Evolutionary conservation across 2,113 vertebrate genomes (phyloP).

Genomic region (Xenotilapia flavipinnis): DNA sequence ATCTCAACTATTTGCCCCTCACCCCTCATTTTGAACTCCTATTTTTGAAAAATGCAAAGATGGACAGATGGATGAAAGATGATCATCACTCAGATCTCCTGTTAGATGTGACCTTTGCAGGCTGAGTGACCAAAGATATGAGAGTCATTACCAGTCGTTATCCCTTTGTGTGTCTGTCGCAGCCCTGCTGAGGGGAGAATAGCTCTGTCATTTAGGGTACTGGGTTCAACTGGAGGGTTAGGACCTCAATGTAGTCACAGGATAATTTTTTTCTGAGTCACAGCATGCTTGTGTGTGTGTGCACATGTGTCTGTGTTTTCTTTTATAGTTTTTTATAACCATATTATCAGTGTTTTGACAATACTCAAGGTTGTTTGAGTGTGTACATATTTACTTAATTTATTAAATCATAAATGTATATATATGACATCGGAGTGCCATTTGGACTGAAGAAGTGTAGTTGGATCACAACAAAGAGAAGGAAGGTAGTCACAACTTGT

Average conservation of each 20-base stretch:
- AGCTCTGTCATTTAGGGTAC: constrained; percentile 39
- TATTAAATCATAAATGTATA: background rate
- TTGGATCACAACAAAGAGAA: background rate
- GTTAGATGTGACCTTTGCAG: constrained; percentile 61
- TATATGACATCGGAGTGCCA: background rate
- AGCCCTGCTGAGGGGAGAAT: constrained; percentile 45
- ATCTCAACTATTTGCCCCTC: background rate
- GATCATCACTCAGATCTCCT: constrained; percentile 19
- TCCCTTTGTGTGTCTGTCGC: constrained; percentile 47
- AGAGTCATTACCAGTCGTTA: constrained; percentile 52
- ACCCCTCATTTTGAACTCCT: background rate
- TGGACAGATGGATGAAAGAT: constrained; percentile 9
- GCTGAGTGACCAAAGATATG: constrained; percentile 47
- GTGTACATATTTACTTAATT: background rate
- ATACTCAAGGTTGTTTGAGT: background rate
- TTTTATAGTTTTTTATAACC: background rate
- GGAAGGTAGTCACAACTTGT: background rate
- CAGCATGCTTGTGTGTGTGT: background rate
- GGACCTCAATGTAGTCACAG: background rate
- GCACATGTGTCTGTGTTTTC: background rate
- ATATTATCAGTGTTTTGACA: background rate
- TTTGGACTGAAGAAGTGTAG: background rate
- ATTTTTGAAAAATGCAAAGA: background rate
- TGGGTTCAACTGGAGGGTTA: constrained; percentile 25
- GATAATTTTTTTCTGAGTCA: constrained; percentile 27